Evolutionary conservation across 2,113 vertebrate species (phyloP).

Genomic region (Nothoprocta pentlandii): DNA sequence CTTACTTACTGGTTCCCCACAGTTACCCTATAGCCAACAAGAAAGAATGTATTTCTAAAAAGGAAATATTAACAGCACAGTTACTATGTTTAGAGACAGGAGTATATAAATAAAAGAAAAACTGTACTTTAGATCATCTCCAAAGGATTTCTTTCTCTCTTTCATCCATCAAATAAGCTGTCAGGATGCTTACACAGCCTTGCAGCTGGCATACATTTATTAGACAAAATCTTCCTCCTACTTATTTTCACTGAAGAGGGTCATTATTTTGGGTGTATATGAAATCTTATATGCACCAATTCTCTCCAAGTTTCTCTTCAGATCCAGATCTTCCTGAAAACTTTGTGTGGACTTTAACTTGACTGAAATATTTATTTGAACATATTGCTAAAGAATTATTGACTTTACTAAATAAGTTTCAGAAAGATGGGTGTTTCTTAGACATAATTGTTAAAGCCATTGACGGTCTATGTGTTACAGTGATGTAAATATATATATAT

Average conservation of each 20-base stretch:
- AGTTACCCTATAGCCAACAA: background rate
- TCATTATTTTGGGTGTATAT: background rate
- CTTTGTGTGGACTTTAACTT: background rate
- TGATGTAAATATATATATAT: background rate
- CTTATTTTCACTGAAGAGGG: background rate
- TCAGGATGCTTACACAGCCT: background rate
- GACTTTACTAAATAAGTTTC: background rate
- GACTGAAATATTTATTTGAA: background rate
- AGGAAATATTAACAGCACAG: background rate
- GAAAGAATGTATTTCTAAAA: background rate
- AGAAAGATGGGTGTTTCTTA: background rate
- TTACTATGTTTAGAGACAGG: background rate
- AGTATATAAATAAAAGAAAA: background rate
- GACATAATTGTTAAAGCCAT: background rate
- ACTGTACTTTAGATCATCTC: background rate
- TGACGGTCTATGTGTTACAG: background rate
- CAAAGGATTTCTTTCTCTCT: background rate
- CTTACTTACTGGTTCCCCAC: fast-evolving
- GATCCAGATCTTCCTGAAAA: background rate
- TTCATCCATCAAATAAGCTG: background rate
- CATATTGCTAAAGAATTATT: background rate
- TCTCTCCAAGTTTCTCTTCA: background rate
- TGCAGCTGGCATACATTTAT: background rate
- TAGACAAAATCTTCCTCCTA: background rate
- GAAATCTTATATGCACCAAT: background rate